Base-by-base conservation (phyloP, 2,888 invertebrate genomes). In the Tetanocera ferruginea region DNA sequence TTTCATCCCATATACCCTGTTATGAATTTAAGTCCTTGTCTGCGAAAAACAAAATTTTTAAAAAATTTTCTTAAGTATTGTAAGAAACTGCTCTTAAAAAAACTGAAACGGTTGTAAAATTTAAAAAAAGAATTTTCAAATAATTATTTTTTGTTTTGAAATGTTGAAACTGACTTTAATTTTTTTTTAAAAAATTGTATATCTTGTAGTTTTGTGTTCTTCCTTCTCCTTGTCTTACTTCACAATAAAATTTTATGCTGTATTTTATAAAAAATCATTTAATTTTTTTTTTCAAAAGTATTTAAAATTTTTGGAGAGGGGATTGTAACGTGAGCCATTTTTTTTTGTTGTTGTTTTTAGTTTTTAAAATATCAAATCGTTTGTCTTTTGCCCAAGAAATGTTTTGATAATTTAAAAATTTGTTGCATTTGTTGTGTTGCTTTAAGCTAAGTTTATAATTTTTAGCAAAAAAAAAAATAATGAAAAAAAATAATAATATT, bases 291-390 rank as follows among this genome's bases (percentile, higher is more conserved):
- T 57, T 23, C 9, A 17, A 69, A 67, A 69, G 14, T 28, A 69
- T 60, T 72, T 62, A 77, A 81, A 80, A 78, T 80, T 84, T 83
- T 86, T 86, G 87, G 86, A 88, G 89, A 88, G 88, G 89, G 88
- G 88, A 88, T 85, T 83, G 82, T 82, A 86, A 85, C 85, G 84
- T 81, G 81, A 79, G 80, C 34, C 28, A 64, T 57, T 51, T 74
- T 52, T 76, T 81, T 71, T 57, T 51, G 72, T 52, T 76, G 80
- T 71, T 76, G 69, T 23, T 80, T 78, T 78, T 43, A 79, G 37
- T 37, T 75, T 79, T 57, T 72, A 31, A 60, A 23, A 73, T 72
- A 5, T 23, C 72, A 55, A 75, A 70, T 78, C 71, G 64, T 76
- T 49, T 77, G 76, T 73, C 25, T 11, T 74, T 71, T 70, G 23